Percentiles rank a stretch among this genome's conserved stretches.
Conservation (phyloP, 2,113 vertebrate genomes). For the Condylura cristata region DNA sequence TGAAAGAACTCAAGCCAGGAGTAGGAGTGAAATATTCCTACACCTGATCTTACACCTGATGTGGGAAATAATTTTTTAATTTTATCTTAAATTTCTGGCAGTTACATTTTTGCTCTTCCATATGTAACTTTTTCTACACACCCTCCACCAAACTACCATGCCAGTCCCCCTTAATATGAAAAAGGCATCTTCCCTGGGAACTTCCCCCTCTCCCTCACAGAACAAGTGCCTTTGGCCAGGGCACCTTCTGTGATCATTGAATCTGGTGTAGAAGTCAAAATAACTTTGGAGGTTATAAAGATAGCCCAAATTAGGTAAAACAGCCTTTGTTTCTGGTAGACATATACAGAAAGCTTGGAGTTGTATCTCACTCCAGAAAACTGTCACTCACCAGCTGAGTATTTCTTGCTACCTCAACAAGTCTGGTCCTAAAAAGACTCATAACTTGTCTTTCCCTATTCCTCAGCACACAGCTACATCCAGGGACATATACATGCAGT, state of each 20-base stretch:
- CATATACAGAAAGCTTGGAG: background rate
- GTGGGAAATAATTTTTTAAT: background rate
- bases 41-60: background rate
- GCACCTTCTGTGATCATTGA: background rate
- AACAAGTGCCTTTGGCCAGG: background rate
- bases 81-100: too few species aligned
- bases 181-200: background rate
- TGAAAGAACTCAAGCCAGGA: constrained; percentile 32
- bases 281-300: background rate
- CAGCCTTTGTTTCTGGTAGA: background rate
- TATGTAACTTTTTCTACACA: too few species aligned
- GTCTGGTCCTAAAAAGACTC: background rate
- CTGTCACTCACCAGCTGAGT: background rate
- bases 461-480: background rate
- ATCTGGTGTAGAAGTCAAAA: constrained; percentile 20
- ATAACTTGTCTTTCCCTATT: background rate
- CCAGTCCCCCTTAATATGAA: background rate
- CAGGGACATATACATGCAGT: background rate
- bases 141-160: too few species aligned
- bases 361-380: constrained; percentile 9
- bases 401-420: background rate
- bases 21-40: background rate
- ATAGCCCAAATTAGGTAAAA: background rate
- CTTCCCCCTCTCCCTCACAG: background rate
- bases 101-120: too few species aligned